A percentile compares a stretch with the other conserved stretches of the same genome.
phyloP scores from a whole-genome alignment of 2,113 vertebrate genomes.

The Typhlomys cinereus region DNA sequence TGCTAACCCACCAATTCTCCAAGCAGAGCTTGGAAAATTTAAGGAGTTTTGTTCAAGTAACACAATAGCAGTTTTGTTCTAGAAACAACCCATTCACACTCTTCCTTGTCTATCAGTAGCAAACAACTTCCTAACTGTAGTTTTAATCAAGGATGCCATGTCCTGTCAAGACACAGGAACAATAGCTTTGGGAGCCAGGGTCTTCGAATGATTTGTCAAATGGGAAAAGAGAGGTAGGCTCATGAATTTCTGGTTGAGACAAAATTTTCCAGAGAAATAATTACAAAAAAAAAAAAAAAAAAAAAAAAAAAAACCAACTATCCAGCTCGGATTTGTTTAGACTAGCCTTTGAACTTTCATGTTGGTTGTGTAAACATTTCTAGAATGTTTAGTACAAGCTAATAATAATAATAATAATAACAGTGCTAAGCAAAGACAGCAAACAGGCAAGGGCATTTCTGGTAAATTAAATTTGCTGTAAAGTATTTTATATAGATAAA shows the following conservation, averaged over 20 bases:
- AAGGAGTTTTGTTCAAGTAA: not conserved
- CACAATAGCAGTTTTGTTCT: not conserved
- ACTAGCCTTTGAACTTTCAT: not conserved
- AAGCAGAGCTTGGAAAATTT: not conserved
- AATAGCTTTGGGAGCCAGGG: slow-evolving; percentile 17
- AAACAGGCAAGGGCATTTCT: not conserved
- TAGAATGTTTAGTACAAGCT: not conserved
- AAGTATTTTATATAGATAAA: not conserved
- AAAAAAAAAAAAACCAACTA: not conserved
- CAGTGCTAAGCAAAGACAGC: not conserved
- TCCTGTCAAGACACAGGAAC: slow-evolving; percentile 35
- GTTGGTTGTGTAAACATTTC: not conserved
- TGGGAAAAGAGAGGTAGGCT: not conserved
- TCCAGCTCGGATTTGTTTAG: not conserved
- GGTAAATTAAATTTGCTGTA: not conserved
- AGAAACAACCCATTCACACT: not conserved
- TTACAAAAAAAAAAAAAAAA: not conserved
- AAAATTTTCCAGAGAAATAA: not conserved
- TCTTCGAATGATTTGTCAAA: slow-evolving; percentile 37
- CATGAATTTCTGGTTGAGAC: slow-evolving; percentile 12
- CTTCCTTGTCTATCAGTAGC: not conserved
- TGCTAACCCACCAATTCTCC: not conserved
- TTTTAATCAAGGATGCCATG: slow-evolving; percentile 18
- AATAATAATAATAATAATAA: too few relatives aligned
- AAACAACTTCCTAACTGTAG: not conserved